Conservation (phyloP, 2,888 invertebrate genomes). For the Chymomyza amoena region DNA sequence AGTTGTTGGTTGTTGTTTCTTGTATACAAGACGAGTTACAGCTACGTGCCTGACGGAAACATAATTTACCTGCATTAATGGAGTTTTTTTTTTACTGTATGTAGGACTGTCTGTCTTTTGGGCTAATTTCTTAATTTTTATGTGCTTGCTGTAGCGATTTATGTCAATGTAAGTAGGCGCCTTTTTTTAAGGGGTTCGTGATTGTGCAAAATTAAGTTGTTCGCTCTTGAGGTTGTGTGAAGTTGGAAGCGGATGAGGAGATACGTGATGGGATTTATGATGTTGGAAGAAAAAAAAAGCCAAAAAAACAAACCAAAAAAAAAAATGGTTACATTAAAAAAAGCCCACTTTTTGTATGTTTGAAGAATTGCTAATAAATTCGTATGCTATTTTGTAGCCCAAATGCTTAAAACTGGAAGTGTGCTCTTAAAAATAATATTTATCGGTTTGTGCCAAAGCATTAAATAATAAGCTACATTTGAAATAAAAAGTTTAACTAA, state of each 20-base stretch:
- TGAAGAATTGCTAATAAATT: background rate
- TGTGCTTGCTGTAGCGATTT: constrained; percentile 41
- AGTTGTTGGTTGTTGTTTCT: background rate
- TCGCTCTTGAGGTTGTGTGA: background rate
- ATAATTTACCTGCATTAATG: constrained; percentile 40
- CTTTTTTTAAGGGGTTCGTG: constrained; percentile 36
- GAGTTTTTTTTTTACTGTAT: constrained; percentile 19
- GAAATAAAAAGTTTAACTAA: no score
- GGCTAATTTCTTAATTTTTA: constrained; percentile 68
- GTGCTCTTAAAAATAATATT: no score
- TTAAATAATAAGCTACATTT: no score
- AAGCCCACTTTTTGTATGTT: background rate
- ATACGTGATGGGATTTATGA: background rate
- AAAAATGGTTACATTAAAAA: background rate
- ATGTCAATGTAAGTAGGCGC: constrained; percentile 28
- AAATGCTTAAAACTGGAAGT: no score
- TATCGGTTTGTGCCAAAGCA: no score
- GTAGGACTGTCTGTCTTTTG: constrained; percentile 16
- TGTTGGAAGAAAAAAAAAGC: no score
- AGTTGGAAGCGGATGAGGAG: background rate
- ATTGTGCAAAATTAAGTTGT: constrained; percentile 56
- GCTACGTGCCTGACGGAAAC: constrained; percentile 7
- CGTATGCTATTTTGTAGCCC: background rate
- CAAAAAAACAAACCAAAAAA: background rate
- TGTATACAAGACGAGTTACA: constrained; percentile 13